Evolutionary conservation across 2,797 vertebrate genomes (phyloP).

Genomic region (Crotalus adamanteus): DNA sequence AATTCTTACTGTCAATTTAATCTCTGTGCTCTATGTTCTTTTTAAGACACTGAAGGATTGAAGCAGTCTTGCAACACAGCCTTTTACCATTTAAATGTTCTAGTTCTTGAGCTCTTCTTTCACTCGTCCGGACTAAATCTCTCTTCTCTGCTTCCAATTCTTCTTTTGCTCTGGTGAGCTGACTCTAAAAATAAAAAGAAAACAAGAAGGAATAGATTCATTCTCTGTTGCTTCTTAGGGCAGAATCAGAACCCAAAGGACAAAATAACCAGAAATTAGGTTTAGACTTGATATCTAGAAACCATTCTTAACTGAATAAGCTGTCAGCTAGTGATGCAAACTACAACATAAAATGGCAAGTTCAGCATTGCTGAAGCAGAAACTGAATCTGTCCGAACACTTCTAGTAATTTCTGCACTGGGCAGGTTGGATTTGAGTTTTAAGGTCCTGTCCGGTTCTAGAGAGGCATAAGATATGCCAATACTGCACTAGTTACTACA

Average conservation of each 20-base stretch:
- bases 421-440: neutral
- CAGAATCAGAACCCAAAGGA: neutral
- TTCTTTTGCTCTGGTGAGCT: conserved; percentile 86
- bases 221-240: neutral
- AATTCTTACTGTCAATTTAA: neutral
- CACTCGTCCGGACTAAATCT: conserved; percentile 88
- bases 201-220: neutral
- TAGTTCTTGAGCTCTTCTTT: conserved; percentile 86
- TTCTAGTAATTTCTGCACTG: neutral
- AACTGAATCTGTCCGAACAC: neutral
- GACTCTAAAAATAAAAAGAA: conserved; percentile 69
- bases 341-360: neutral
- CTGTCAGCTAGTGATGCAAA: neutral
- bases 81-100: conserved; percentile 87
- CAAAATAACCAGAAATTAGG: neutral
- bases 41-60: neutral
- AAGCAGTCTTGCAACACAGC: neutral
- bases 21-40: neutral
- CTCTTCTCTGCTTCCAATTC: conserved; percentile 91
- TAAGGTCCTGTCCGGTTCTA: neutral
- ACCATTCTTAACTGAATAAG: neutral
- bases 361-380: neutral
- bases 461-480: neutral
- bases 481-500: neutral
- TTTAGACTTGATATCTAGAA: neutral